Evolutionary conservation across 2,797 vertebrate genomes (phyloP), one percentile per base, ranked within the genome.

Genomic region (Pitangus sulphuratus): DNA sequence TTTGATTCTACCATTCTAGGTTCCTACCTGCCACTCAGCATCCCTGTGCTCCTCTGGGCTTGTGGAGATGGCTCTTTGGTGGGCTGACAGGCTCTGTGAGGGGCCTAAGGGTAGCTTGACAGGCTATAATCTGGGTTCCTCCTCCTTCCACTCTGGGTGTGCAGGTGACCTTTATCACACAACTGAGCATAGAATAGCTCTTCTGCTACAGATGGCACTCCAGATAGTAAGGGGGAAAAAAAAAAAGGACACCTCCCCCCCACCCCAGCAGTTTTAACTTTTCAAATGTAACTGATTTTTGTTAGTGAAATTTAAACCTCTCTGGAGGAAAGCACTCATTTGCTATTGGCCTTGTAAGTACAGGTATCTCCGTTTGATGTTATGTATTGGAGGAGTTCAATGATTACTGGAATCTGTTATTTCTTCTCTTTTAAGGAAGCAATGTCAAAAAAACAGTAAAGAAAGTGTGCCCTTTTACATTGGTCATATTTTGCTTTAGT

Each of bases 391-490:
- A 44, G 54, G 82, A 19, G 60, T 84, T 71, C 82, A 82, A 31
- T 53, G 50, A 57, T 85, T 75, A 70, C 50, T 47, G 61, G n/a
- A 87, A 83, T 80, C 15, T 89, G 6, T 84, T 87, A 35, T 69
- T 84, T 90, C 18, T 78, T 92, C 74, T 85, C 14, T 62, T 90
- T 91, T 42, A 76, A 89, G 45, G 21, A 30, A 85, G 68, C 42
- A 40, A 19, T 15, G 10, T 48, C 25, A 75, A 45, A 45, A 91
- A 84, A 40, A 26, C 7, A 25, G 20, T 64, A 60, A 87, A 95
- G 68, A 91, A 96, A 95, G 74, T 51, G 3, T 80, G 28, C 24
- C 62, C 31, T 56, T 95, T 91, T 81, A 74, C 7, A 53, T 26
- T 26, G 53, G 25, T 87, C 6, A 8, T 89, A 74, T 26, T 25